These are phyloP conservation scores for Progne subis DNA, from an alignment of 2,113 vertebrate genomes.

Conservation along the genomic window DNA sequence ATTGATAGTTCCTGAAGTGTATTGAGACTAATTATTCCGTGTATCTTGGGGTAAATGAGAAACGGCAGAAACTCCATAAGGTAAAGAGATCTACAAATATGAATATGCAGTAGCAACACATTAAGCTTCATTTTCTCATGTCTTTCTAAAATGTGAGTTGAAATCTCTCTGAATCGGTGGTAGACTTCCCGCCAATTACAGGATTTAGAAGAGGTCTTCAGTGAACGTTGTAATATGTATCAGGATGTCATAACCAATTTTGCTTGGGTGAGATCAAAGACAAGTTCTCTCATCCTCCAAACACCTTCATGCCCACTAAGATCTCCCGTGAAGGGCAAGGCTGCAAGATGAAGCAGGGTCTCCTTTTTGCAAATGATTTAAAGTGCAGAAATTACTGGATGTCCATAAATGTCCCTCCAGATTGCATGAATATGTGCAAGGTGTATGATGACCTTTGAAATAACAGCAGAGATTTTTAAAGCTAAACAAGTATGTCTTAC, in stretches of 20 bases:
- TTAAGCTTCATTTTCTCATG: background rate
- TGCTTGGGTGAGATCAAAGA: background rate
- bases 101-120: background rate
- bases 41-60: background rate
- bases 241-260: background rate
- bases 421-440: background rate
- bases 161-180: background rate
- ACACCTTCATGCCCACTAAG: background rate
- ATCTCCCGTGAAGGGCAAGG: background rate
- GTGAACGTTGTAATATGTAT: background rate
- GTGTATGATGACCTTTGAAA: background rate
- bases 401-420: background rate
- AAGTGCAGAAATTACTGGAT: background rate
- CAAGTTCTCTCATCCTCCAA: background rate
- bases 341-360: background rate
- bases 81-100: background rate
- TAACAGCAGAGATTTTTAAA: background rate
- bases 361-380: background rate
- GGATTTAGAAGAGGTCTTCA: background rate
- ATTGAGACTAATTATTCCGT: slow-evolving; percentile 20
- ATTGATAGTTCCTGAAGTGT: slow-evolving; percentile 29
- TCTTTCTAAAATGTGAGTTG: background rate
- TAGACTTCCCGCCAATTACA: background rate
- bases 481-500: background rate
- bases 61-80: background rate